A percentile compares a stretch with the other conserved stretches of the same genome.
These are phyloP conservation scores for Microcaecilia unicolor DNA, from an alignment of 2,797 vertebrate genomes.

Conservation along the genomic window DNA sequence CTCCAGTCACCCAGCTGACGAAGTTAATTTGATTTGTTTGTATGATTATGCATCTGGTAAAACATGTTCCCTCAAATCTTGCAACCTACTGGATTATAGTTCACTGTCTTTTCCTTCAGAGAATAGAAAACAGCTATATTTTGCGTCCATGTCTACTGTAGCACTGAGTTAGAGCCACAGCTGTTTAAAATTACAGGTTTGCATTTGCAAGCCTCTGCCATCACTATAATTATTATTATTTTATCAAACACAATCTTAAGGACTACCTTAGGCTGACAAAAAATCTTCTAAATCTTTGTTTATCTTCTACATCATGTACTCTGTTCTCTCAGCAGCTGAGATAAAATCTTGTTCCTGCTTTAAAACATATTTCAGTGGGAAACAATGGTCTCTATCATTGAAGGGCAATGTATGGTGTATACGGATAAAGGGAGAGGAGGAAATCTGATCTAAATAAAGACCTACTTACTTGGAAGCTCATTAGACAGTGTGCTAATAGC, in stretches of 20 bases:
- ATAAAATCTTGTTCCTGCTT: constrained; percentile 27
- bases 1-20: too few relatives aligned
- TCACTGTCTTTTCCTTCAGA: too few relatives aligned
- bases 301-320: constrained; percentile 27
- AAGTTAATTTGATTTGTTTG: too few relatives aligned
- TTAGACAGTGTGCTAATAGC: too few relatives aligned
- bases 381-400: constrained; percentile 21
- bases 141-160: too few relatives aligned
- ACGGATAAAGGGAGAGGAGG: background rate
- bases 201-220: constrained; percentile 24
- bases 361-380: constrained; percentile 24
- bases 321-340: constrained; percentile 14
- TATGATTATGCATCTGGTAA: too few relatives aligned
- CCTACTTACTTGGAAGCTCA: too few relatives aligned
- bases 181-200: constrained; percentile 46
- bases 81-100: too few relatives aligned
- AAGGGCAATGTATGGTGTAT: background rate
- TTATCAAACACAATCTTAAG: constrained; percentile 34
- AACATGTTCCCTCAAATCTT: too few relatives aligned
- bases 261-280: constrained; percentile 39
- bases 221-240: constrained; percentile 39
- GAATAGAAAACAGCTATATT: too few relatives aligned
- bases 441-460: too few relatives aligned
- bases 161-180: constrained; percentile 21
- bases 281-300: constrained; percentile 36